Evolutionary conservation across 2,888 invertebrate species (phyloP), one percentile per base, ranked within the genome.

Genomic region (Panopea generosa): DNA sequence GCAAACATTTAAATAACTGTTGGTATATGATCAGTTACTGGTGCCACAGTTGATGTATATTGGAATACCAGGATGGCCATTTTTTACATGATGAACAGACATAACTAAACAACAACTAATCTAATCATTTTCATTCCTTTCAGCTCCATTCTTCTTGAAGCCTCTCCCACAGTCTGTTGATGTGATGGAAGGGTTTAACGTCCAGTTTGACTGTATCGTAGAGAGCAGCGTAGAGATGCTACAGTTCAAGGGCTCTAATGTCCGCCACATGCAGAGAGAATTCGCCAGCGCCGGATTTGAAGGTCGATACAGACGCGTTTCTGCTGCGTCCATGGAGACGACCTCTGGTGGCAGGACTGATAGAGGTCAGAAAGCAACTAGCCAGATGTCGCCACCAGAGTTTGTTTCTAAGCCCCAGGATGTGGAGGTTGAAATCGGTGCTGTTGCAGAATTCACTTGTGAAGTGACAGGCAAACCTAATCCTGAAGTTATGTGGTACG

Each of bases 121-220:
- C n/a, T n/a, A n/a, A n/a, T n/a, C n/a, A n/a, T n/a, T n/a, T n/a
- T n/a, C 11, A 11, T 33, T 11, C 4, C 33, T 33, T 84, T 22
- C 85, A 89, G 89, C 89, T 47, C 90, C 90, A 59, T 89, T 89
- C 88, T 90, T 90, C 81, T 85, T 89, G 82, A 89, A 89, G 57
- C 89, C 89, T 57, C 83, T 90, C 47, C 89, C 90, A 27, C 84
- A 74, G 9, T 86, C 88, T 50, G 84, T 90, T 29, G 90, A 90
- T 53, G 88, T 89, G 33, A 87, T 89, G 85, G 87, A 89, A 65
- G 91, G 91, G 22, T 86, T 85, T 49, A 89, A 91, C 63, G 83
- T 90, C 24, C 86, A 88, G 53, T 84, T 91, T 62, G 87, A 89
- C 71, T 98, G 98, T 92, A 97, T 97, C 93, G 97, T 98, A 22